Base-by-base conservation (phyloP, 2,113 vertebrate species). In the Phyllostomus hastatus region DNA sequence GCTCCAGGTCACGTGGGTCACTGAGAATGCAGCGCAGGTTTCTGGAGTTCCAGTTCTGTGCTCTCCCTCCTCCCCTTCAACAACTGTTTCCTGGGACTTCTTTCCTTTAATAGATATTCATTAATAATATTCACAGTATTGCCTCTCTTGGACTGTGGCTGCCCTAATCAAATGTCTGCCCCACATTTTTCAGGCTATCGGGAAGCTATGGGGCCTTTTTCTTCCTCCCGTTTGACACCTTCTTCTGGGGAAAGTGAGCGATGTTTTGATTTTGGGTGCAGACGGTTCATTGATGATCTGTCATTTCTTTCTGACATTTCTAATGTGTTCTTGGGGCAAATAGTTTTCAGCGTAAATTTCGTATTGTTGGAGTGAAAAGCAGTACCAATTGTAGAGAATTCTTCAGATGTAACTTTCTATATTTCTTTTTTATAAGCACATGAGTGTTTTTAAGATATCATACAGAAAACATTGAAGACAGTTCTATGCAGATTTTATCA, bases 281-380 rank as follows among this genome's bases (percentile, higher is more conserved):
- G 73, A 72, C 52, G 2, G 5, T 86, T 90, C 26, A 22, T 6
- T 22, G 85, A 69, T 31, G 33, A 75, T 48, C 78, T 76, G 14
- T 82, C 16, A 48, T 72, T 80, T 83, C 59, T 76, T 88, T 92
- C 79, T 61, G 50, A 67, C 20, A 57, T 31, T 57, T 72, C 35
- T 66, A 84, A 73, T 46, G 52, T 84, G 70, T 78, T 79, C 61
- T 28, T 19, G 4, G 33, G 57, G 33, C 86, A 90, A 22, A 85
- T 28, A 38, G 80, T 76, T 90, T 94, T 69, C 50, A 38, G 14
- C 48, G 59, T 91, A 86, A 91, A 86, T 80, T 95, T 91, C 41
- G 43, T 80, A 72, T 86, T 72, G 73, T 22, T 86, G 35, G 82
- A 95, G 28, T 16, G 43, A 50, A 19, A 50, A 35, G 80, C 66